These are phyloP conservation scores for Jaculus jaculus DNA, from an alignment of 2,113 vertebrate species.

Conservation along the genomic window DNA sequence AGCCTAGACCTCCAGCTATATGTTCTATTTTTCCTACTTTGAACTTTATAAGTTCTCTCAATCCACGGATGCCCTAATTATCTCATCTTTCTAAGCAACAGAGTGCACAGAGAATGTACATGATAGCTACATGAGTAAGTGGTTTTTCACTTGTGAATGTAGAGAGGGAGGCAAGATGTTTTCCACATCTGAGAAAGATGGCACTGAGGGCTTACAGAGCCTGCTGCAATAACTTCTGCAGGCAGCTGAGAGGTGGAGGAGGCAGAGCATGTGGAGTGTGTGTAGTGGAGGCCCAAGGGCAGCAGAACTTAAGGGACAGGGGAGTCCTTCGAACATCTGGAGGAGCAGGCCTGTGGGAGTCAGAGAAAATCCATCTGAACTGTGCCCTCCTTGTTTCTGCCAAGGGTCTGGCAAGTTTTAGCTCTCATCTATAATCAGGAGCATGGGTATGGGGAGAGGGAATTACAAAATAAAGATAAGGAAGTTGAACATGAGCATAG, in stretches of 20 bases:
- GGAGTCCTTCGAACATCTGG: conserved; percentile 30
- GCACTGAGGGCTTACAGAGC: neutral
- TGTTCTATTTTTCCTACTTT: neutral
- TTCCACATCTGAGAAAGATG: neutral
- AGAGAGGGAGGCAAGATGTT: neutral
- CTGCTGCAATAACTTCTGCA: neutral
- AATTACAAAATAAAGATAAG: conserved; percentile 23
- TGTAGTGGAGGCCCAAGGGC: neutral
- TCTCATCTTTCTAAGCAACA: neutral
- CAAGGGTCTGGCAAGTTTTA: conserved; percentile 60
- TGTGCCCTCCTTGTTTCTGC: neutral
- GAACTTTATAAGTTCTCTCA: neutral
- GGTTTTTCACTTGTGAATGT: neutral
- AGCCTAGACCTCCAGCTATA: neutral
- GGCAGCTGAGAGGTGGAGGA: neutral
- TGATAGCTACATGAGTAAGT: neutral
- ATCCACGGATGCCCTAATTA: neutral
- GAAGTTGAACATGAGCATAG: neutral
- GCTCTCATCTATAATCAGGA: conserved; percentile 43
- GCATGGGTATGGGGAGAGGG: neutral
- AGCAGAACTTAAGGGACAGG: neutral
- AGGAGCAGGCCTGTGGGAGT: conserved; percentile 24
- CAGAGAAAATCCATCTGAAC: neutral
- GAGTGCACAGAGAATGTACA: neutral
- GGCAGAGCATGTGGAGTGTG: neutral